Conservation (phyloP, 2,888 invertebrate species). For the Falcaria lacertinaria region DNA sequence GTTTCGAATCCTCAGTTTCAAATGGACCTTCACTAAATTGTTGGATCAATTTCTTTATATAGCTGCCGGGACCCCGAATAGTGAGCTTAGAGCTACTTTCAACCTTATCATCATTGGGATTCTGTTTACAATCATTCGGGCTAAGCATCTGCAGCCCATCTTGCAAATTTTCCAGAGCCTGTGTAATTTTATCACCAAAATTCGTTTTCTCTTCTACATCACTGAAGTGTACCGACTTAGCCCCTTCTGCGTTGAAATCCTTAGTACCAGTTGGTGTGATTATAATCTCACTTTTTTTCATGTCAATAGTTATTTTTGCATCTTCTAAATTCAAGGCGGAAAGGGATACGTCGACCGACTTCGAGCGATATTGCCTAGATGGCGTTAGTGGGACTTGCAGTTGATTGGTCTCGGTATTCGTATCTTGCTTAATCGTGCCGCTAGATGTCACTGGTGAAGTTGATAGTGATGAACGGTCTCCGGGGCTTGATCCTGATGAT, state of each 20-base stretch:
- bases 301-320: slow-evolving; percentile 63
- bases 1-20: slow-evolving; percentile 57
- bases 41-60: slow-evolving; percentile 71
- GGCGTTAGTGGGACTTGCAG: slow-evolving; percentile 55
- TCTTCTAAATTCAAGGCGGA: slow-evolving; percentile 56
- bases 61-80: slow-evolving; percentile 67
- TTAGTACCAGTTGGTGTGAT: slow-evolving; percentile 66
- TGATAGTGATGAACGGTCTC: slow-evolving; percentile 62
- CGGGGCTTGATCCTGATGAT: slow-evolving; percentile 68
- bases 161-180: slow-evolving; percentile 63
- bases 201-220: slow-evolving; percentile 59
- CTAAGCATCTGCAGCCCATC: slow-evolving; percentile 58
- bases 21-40: slow-evolving; percentile 73
- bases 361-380: slow-evolving; percentile 72
- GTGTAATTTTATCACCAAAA: slow-evolving; percentile 55
- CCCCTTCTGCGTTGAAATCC: slow-evolving; percentile 30
- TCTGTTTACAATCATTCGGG: slow-evolving; percentile 35
- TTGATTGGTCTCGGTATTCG: slow-evolving; percentile 49
- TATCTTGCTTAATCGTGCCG: slow-evolving; percentile 49
- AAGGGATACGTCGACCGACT: slow-evolving; percentile 77
- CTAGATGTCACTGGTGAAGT: slow-evolving; percentile 63
- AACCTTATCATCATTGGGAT: slow-evolving; percentile 31
- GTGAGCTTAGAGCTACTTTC: slow-evolving; percentile 54
- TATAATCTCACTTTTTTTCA: slow-evolving; percentile 62
- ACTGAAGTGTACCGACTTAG: slow-evolving; percentile 39